These are phyloP conservation scores for Synanthedon formicaeformis DNA, from an alignment of 2,888 invertebrate genomes.

Conservation along the genomic window DNA sequence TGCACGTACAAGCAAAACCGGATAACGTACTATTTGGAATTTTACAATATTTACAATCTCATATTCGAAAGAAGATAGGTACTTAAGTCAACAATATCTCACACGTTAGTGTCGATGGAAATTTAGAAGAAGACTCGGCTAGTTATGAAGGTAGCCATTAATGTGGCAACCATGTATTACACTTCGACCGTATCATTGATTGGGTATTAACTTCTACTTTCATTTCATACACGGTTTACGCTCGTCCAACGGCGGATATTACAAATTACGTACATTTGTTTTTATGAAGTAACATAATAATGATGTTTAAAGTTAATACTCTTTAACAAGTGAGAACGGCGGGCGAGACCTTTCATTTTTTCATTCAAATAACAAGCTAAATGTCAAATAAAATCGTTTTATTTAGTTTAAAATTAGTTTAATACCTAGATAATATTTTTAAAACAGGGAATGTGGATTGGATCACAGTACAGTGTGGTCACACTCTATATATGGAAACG, in stretches of 20 bases:
- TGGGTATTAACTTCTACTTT: conserved; percentile 3
- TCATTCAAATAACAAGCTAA: too few relatives aligned
- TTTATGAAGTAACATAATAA: conserved; percentile 5
- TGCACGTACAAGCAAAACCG: too few relatives aligned
- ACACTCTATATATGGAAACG: too few relatives aligned
- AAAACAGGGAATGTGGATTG: too few relatives aligned
- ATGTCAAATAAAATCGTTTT: too few relatives aligned
- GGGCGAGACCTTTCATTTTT: background rate
- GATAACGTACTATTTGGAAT: too few relatives aligned
- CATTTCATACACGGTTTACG: conserved; percentile 4
- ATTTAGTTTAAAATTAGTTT: too few relatives aligned
- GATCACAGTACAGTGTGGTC: too few relatives aligned
- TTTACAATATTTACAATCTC: too few relatives aligned
- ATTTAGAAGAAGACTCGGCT: background rate
- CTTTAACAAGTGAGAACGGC: background rate
- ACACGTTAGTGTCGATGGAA: background rate
- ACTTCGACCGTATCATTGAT: background rate
- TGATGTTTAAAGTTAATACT: background rate
- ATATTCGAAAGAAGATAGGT: too few relatives aligned
- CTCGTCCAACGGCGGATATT: conserved; percentile 5
- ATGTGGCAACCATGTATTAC: conserved; percentile 1
- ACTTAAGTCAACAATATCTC: too few relatives aligned
- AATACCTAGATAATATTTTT: too few relatives aligned
- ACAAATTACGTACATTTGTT: conserved; percentile 9
- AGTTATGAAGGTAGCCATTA: conserved; percentile 1